Evolutionary conservation across 2,797 vertebrate species (phyloP), one percentile per base, ranked within the genome.

Genomic region (Gallinago stenura): DNA sequence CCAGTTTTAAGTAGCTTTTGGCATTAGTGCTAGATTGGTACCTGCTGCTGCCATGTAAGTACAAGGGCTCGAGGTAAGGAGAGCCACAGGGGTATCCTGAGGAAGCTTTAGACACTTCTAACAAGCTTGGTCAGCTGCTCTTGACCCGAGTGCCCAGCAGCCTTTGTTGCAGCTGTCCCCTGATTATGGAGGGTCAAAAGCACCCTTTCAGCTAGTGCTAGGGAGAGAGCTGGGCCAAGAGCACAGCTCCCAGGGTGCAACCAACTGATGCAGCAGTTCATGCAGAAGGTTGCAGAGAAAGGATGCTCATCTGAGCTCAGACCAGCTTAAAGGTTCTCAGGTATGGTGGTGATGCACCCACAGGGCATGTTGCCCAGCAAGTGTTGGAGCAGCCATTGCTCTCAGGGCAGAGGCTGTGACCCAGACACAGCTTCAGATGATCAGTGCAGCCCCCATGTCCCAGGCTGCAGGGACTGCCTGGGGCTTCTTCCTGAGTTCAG

Each of bases 281-380:
- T 3, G 5, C 26, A 53, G 57, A 43, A 56, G 26, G 12, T 8
- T 5, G 4, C 19, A 9, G 26, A 54, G 58, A 37, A 43, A 13
- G 25, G n/a, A 51, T 12, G 17, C n/a, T 83, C 7, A 20, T 24
- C 31, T 37, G 26, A 20, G 26, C 14, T 39, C 37, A 79, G 37
- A 39, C 12, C n/a, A 69, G 28, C 28, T 33, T 39, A 19, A 51
- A n/a, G 0, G 0, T 72, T 78, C 39, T 78, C 9, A 1, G 31
- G n/a, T 33, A 18, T 10, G 46, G 28, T 13, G 28, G 35, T 43
- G 56, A 24, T 3, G 9, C 7, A 15, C 25, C n/a, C 33, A 16
- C 12, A 35, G 28, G 37, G 51, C 46, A 14, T 0, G 2, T 17
- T 61, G 70, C 37, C 10, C 12, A 31, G 62, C n/a, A 7, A 31